Base-by-base conservation (phyloP, 2,113 vertebrate genomes). In the Apodemus sylvaticus region DNA sequence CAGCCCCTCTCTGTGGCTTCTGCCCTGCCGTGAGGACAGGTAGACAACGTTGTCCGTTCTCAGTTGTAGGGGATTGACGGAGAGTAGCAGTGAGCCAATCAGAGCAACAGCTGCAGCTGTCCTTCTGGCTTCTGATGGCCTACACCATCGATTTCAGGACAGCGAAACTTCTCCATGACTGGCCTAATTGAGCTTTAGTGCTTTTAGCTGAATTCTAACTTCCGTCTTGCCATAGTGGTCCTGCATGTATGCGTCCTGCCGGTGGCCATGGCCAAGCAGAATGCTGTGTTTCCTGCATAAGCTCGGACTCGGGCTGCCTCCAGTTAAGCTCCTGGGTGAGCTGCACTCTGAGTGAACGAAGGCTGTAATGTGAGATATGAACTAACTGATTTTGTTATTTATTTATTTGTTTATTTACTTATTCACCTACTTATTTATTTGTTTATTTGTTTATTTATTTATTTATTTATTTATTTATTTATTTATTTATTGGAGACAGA, bases 1-100 rank as follows among this genome's bases (percentile, higher is more conserved):
- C 36, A 7, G 13, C 19, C 5, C 42, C 78, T 36, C 5, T 0
- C 0, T 3, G 0, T 3, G 71, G 55, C 58, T 51, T 29, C 51
- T 64, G 26, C 77, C 31, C 45, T n/a, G 58, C 51, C 2, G 58
- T 16, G n/a, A 51, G 36, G 45, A 14, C 64, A 42, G 13, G 3
- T 64, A 29, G 66, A 36, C 24, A 19, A 2, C n/a, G 68, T 12
- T 34, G 6, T 62, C 64, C 48, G 55, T 45, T 53, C 20, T 70
- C 4, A 0, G 0, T 29, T 17, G 31, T 14, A 64, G 76, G 76
- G 26, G 29, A 8, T 4, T 78, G 79, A 20, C 48, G 3, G 39
- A 83, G 36, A 20, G 48, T 26, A 85, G 76, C 36, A 34, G 10
- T 14, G 10, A 34, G 31, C 51, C 26, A 1, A 48, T 60, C 17